Conservation (phyloP, 2,113 vertebrate genomes). For the Calypte anna region DNA sequence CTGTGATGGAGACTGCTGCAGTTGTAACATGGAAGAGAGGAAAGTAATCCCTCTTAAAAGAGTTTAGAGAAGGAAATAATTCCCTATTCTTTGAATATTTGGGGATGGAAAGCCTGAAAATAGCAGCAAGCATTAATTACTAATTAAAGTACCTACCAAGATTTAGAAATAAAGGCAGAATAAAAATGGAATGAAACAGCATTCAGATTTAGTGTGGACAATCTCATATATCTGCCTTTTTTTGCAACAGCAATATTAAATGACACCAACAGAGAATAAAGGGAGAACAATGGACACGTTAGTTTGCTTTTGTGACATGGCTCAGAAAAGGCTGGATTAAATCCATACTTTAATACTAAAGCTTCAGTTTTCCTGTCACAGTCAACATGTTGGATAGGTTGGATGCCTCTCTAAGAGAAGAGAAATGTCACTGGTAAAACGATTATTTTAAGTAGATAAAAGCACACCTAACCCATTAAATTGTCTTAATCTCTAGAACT, state of each 20-base stretch:
- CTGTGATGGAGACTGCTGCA: slow-evolving; percentile 31
- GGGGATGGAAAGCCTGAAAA: background rate
- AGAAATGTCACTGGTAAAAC: background rate
- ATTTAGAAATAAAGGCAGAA: background rate
- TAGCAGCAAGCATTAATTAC: background rate
- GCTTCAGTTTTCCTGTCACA: slow-evolving; percentile 38
- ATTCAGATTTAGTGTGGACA: background rate
- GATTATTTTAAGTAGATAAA: background rate
- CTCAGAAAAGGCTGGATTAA: slow-evolving; percentile 21
- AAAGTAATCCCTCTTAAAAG: background rate
- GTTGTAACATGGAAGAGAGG: background rate
- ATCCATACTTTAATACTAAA: background rate
- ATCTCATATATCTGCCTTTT: background rate
- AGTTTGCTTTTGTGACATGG: background rate
- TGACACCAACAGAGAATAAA: background rate
- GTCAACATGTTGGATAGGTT: slow-evolving; percentile 16
- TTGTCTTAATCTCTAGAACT: background rate
- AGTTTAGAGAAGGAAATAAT: background rate
- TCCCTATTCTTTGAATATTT: background rate
- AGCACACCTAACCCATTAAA: background rate
- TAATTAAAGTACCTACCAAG: background rate
- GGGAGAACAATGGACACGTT: background rate
- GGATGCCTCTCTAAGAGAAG: slow-evolving; percentile 6
- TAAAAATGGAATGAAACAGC: background rate
- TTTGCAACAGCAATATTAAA: background rate